Conservation (phyloP, 2,888 invertebrate species). For the Plebejus anna region DNA sequence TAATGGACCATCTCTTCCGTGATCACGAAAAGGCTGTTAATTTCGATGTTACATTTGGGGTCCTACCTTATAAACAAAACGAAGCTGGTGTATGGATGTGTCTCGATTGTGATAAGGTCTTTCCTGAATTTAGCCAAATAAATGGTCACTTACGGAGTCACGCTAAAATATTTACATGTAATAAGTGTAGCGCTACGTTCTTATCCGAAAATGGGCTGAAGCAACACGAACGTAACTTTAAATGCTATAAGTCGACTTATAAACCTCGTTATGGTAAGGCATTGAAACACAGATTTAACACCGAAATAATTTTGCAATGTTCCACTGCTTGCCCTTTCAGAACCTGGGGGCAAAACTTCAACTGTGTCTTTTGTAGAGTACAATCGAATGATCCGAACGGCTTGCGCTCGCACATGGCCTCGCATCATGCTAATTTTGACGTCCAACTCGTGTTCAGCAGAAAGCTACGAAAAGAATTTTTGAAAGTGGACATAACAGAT, state of each 20-base stretch:
- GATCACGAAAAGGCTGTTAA: slow-evolving; percentile 62
- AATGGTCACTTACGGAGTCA: slow-evolving; percentile 67
- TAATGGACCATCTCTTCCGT: slow-evolving; percentile 63
- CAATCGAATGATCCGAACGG: slow-evolving; percentile 71
- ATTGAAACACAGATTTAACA: slow-evolving; percentile 65
- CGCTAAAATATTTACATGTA: slow-evolving; percentile 68
- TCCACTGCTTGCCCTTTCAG: slow-evolving; percentile 70
- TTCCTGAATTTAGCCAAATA: slow-evolving; percentile 65
- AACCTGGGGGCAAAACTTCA: slow-evolving; percentile 73
- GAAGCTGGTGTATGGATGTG: slow-evolving; percentile 65
- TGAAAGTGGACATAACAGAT: slow-evolving; percentile 70
- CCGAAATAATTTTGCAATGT: slow-evolving; percentile 69
- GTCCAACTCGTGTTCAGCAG: slow-evolving; percentile 66
- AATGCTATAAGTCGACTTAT: slow-evolving; percentile 66
- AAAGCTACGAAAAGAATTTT: slow-evolving; percentile 65
- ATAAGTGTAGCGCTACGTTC: slow-evolving; percentile 69
- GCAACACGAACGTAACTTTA: slow-evolving; percentile 68
- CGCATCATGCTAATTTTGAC: slow-evolving; percentile 65
- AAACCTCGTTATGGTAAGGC: slow-evolving; percentile 69
- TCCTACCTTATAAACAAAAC: slow-evolving; percentile 65
- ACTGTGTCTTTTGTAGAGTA: slow-evolving; percentile 67
- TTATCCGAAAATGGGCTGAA: slow-evolving; percentile 63
- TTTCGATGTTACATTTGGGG: slow-evolving; percentile 66
- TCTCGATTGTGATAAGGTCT: slow-evolving; percentile 65
- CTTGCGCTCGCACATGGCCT: slow-evolving; percentile 64